Conservation (phyloP, 2,113 vertebrate species). For the Eolophus roseicapilla region DNA sequence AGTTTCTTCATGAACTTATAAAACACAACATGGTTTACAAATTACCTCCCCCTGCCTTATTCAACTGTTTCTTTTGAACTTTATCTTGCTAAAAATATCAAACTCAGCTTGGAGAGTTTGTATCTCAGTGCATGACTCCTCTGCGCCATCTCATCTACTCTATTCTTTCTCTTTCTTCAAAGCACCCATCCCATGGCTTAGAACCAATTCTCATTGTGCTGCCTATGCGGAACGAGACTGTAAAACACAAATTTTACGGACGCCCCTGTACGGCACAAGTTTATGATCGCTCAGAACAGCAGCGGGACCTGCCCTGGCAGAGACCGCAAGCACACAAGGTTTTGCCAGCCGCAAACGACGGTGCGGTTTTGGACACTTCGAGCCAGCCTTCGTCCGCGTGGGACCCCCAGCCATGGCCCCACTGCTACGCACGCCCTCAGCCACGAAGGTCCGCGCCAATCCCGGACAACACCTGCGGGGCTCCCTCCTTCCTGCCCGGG, state of each 20-base stretch:
- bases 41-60: neutral
- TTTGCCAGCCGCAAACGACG: fast-evolving
- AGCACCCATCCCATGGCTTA: fast-evolving
- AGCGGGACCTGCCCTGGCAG: fast-evolving
- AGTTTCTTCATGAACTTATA: neutral
- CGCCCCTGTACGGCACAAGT: fast-evolving
- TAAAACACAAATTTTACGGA: fast-evolving
- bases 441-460: neutral
- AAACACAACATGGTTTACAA: fast-evolving
- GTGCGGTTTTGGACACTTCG: fast-evolving
- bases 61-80: neutral
- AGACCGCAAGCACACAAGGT: fast-evolving
- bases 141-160: fast-evolving
- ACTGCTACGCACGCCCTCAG: fast-evolving
- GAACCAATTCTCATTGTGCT: fast-evolving
- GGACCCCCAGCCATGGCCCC: fast-evolving
- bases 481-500: no score
- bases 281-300: fast-evolving
- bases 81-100: neutral
- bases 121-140: fast-evolving
- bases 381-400: fast-evolving
- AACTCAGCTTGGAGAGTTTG: fast-evolving
- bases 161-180: fast-evolving
- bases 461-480: no score
- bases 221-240: fast-evolving